Percentiles rank a stretch among this genome's conserved stretches.
Conservation (phyloP, 2,113 vertebrate genomes). For the Rhabdornis inornatus region DNA sequence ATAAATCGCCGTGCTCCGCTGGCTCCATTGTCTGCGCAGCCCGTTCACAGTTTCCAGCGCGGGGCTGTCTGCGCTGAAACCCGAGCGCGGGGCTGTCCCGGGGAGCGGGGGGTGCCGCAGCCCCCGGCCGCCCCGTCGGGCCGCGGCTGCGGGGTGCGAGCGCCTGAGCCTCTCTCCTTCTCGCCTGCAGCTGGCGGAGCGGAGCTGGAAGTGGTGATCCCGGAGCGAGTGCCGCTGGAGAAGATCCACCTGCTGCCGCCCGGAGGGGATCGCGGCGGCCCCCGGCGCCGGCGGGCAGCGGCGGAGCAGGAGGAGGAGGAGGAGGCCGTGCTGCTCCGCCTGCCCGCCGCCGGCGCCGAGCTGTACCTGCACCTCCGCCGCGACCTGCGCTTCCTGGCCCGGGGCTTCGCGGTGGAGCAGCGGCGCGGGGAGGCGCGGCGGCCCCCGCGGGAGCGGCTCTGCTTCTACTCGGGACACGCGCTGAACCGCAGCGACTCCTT, state of each 20-base stretch:
- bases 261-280: constrained; percentile 22
- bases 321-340: constrained; percentile 75
- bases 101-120: not conserved
- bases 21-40: not conserved
- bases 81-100: not conserved
- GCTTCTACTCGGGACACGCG: constrained; percentile 89
- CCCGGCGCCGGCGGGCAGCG: not conserved
- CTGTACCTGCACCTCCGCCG: constrained; percentile 82
- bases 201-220: constrained; percentile 82
- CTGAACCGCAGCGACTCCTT: constrained; percentile 82
- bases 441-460: constrained; percentile 62
- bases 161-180: constrained; percentile 43
- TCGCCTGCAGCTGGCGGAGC: constrained; percentile 65
- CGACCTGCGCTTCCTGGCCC: constrained; percentile 80
- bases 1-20: not conserved
- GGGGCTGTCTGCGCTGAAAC: not conserved
- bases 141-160: not conserved
- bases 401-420: constrained; percentile 83
- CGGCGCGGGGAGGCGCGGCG: constrained; percentile 32
- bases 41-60: not conserved
- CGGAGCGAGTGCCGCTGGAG: constrained; percentile 76
- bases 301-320: not conserved
- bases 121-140: not conserved
- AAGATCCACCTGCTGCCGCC: constrained; percentile 77
- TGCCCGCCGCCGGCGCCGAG: constrained; percentile 81